Evolutionary conservation across 2,797 vertebrate species (phyloP), one percentile per base, ranked within the genome.

Genomic region (Acrossocheilus fasciatus): DNA sequence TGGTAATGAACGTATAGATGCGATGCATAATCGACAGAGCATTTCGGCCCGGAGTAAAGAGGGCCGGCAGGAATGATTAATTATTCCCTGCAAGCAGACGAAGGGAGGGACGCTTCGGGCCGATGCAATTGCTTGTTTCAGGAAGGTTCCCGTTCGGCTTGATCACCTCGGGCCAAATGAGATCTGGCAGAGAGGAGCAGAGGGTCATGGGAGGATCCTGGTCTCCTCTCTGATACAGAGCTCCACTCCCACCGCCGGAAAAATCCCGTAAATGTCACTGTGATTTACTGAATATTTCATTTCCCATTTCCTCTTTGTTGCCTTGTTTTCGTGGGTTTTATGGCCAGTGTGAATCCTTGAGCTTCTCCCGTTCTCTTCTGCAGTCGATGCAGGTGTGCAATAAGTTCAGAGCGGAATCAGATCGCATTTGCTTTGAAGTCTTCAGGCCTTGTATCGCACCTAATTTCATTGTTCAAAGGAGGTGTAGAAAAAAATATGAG

Each of bases 101-200:
- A 91, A 90, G 66, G 82, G 91, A 88, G 85, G 79, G 90, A 92
- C 90, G 91, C 92, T 93, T 92, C 88, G 90, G 89, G 91, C 90
- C 87, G 57, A 87, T 89, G 89, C 89, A 90, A 92, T 92, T 91
- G 90, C 90, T 88, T 83, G 91, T 91, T 92, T 92, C 90, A 85
- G 92, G 88, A 87, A 90, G 78, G 77, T 88, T 92, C 84, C 90
- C 92, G 90, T 91, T 94, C 91, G 86, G 83, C 89, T 91, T 89
- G 90, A 94, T 93, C 92, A 93, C 92, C 91, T 88, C 82, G 76
- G 93, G 91, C 91, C 90, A 92, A 94, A 94, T 94, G 86, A 94
- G 92, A 93, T 91, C 91, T 93, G 91, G 88, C 91, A 88, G 89
- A 85, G 88, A 91, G 86, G 92, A 93, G 92, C 91, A 89, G 88